phyloP scores from a whole-genome alignment of 2,113 vertebrate species.

The Proteles cristata region DNA sequence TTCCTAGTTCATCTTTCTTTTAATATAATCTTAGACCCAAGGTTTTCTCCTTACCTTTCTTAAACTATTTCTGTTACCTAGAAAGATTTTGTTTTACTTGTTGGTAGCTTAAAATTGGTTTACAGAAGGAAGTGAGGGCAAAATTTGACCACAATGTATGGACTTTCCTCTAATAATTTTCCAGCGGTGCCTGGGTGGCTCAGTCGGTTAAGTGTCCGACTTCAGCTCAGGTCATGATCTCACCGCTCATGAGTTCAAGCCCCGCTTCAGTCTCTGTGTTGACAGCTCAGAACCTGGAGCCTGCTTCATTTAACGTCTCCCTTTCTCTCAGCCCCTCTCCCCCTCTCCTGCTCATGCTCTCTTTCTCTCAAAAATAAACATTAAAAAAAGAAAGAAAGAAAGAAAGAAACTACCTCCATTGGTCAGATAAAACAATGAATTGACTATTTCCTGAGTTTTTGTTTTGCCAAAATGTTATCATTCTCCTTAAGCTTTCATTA shows the following conservation, averaged over 20 bases:
- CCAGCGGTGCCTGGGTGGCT: too few relatives aligned
- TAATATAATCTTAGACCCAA: background rate
- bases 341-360: too few relatives aligned
- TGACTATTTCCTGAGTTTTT: constrained; percentile 13
- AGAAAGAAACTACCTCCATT: background rate
- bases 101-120: constrained; percentile 32
- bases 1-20: background rate
- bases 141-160: background rate
- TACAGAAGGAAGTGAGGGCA: constrained; percentile 30
- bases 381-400: too few relatives aligned
- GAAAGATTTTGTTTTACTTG: constrained; percentile 46
- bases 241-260: too few relatives aligned
- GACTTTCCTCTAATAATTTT: background rate
- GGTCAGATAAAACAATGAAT: background rate
- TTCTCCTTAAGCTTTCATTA: constrained; percentile 39
- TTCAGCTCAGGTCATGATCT: too few relatives aligned
- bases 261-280: too few relatives aligned
- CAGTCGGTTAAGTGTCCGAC: too few relatives aligned
- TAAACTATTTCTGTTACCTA: background rate
- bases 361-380: too few relatives aligned
- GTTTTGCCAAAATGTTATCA: constrained; percentile 22
- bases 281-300: too few relatives aligned
- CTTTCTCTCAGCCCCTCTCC: too few relatives aligned
- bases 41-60: background rate
- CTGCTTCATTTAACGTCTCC: too few relatives aligned